Evolutionary conservation across 2,888 invertebrate species (phyloP).

Genomic region (Apodemia hepburni): DNA sequence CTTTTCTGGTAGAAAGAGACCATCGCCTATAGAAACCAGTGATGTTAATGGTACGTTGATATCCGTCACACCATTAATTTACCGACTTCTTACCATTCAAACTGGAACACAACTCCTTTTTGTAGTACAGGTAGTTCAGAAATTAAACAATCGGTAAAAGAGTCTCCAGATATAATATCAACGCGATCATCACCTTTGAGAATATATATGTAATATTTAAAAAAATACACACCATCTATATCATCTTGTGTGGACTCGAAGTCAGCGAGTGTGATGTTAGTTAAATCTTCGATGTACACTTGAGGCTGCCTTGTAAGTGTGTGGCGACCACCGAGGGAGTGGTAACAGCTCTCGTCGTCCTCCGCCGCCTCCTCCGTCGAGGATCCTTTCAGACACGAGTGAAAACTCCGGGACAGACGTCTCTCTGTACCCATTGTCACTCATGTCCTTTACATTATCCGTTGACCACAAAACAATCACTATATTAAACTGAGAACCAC

Average conservation of each 20-base stretch:
- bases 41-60: no score
- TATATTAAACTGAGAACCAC: conserved; percentile 2
- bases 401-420: conserved; percentile 83
- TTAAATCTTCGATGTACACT: conserved; percentile 71
- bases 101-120: neutral
- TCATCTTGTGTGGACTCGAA: conserved; percentile 68
- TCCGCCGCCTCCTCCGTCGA: conserved; percentile 75
- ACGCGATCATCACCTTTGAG: neutral
- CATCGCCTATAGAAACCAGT: no score
- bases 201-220: neutral
- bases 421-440: conserved; percentile 77
- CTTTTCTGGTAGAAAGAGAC: no score
- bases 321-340: conserved; percentile 68
- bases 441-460: conserved; percentile 56
- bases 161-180: neutral
- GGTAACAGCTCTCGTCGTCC: conserved; percentile 72
- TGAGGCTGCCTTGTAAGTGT: conserved; percentile 63
- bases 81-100: no score
- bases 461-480: conserved; percentile 29
- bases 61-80: no score
- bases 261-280: conserved; percentile 65
- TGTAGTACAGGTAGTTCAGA: neutral
- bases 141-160: neutral
- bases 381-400: conserved; percentile 83
- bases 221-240: conserved; percentile 57